phyloP scores from a whole-genome alignment of 64 coral and sea anemone species.

The Montipora sp. region DNA sequence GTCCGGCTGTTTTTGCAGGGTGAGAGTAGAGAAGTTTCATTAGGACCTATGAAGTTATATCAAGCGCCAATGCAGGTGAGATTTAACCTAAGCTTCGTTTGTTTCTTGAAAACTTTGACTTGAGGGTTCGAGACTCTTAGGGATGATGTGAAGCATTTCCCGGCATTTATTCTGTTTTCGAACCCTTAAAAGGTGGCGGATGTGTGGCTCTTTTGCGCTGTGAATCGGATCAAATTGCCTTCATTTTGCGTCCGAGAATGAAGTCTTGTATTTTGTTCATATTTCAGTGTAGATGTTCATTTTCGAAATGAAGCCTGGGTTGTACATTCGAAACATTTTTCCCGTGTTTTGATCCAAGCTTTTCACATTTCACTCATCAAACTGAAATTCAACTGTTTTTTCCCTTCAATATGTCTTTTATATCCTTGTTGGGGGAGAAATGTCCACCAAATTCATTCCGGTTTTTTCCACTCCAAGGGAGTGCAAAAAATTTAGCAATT shows the following conservation, averaged over 20 bases:
- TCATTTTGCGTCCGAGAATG: slow-evolving; percentile 7
- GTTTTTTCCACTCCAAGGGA: slow-evolving; percentile 39
- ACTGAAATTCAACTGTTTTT: slow-evolving; percentile 1
- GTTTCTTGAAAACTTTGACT: slow-evolving; percentile 58
- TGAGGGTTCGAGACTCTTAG: slow-evolving; percentile 52
- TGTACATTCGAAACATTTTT: slow-evolving; percentile 29
- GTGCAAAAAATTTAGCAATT: slow-evolving; percentile 37
- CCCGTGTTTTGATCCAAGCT: not conserved
- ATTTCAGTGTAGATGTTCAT: slow-evolving; percentile 37
- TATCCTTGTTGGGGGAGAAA: slow-evolving; percentile 46
- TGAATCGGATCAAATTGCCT: slow-evolving; percentile 28
- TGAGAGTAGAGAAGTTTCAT: slow-evolving; percentile 86
- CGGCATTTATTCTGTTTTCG: slow-evolving; percentile 15
- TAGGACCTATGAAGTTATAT: slow-evolving; percentile 98
- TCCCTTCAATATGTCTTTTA: not conserved
- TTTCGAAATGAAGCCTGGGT: slow-evolving; percentile 29
- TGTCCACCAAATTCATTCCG: not conserved
- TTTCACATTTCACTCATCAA: slow-evolving; percentile 11
- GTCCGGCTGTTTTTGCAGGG: slow-evolving; percentile 69
- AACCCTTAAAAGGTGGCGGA: not conserved
- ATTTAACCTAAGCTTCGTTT: slow-evolving; percentile 29
- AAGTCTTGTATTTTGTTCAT: not conserved
- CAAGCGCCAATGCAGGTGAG: slow-evolving; percentile 93
- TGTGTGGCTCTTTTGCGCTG: not conserved
- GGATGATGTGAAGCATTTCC: slow-evolving; percentile 45